These are phyloP conservation scores for Macaria liturata DNA, from an alignment of 2,888 invertebrate species.

Conservation along the genomic window DNA sequence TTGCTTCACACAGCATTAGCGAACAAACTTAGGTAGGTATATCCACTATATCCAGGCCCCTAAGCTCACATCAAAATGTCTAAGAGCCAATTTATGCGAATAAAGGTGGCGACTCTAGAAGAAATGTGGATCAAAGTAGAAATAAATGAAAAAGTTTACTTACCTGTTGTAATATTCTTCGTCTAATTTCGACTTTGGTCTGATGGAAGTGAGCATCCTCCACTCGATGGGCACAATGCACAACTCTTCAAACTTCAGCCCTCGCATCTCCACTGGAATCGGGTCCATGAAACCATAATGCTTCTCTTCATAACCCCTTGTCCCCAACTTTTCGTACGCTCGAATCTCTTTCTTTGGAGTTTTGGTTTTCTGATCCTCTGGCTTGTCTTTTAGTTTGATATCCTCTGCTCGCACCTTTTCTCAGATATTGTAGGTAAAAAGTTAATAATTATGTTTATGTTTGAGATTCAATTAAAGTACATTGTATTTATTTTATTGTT, in stretches of 20 bases:
- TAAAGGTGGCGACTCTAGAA: too few species aligned
- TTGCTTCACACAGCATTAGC: too few species aligned
- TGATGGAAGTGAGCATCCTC: constrained; percentile 95
- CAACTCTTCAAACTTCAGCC: constrained; percentile 88
- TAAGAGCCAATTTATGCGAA: too few species aligned
- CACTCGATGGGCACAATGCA: constrained; percentile 94
- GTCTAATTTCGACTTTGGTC: constrained; percentile 92
- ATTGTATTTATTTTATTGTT: constrained; percentile 34
- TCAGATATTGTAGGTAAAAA: constrained; percentile 26
- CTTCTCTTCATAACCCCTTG: constrained; percentile 83
- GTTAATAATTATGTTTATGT: constrained; percentile 2
- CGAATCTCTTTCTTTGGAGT: constrained; percentile 88
- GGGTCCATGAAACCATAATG: constrained; percentile 87
- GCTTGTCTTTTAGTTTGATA: constrained; percentile 88
- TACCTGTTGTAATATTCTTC: constrained; percentile 94
- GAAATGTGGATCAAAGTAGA: too few species aligned
- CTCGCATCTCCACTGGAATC: constrained; percentile 91
- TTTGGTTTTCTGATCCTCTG: constrained; percentile 88
- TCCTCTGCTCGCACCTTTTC: constrained; percentile 88
- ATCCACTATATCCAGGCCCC: too few species aligned
- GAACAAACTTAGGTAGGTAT: too few species aligned
- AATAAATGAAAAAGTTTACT: too few species aligned
- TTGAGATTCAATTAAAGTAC: constrained; percentile 14
- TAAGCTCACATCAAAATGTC: too few species aligned
- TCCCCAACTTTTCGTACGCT: constrained; percentile 84